phyloP scores from a whole-genome alignment of 2,888 invertebrate genomes.

The Oxyteleia sp. region DNA sequence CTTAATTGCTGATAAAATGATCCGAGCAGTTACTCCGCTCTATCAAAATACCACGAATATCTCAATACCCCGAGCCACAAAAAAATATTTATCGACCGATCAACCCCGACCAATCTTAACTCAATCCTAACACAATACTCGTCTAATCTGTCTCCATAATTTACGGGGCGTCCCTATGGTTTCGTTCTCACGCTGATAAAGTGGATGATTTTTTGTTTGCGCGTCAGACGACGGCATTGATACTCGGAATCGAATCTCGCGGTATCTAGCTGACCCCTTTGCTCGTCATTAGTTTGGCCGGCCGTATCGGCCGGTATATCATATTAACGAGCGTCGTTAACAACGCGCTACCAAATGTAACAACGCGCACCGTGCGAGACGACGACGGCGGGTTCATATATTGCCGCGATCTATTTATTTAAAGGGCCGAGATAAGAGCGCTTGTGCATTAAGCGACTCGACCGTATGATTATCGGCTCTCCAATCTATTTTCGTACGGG shows the following conservation, averaged over 20 bases:
- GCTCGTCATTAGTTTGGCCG: conserved; percentile 76
- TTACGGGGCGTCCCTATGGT: conserved; percentile 20
- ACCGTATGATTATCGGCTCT: conserved; percentile 74
- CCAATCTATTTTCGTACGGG: conserved; percentile 74
- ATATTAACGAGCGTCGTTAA: conserved; percentile 80
- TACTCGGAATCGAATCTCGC: conserved; percentile 62
- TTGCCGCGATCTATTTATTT: conserved; percentile 76
- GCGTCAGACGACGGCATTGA: conserved; percentile 23
- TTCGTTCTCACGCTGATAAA: conserved; percentile 38
- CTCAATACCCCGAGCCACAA: too few species aligned
- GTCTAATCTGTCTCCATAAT: conserved; percentile 29
- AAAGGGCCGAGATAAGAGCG: conserved; percentile 76
- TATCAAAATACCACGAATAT: too few species aligned
- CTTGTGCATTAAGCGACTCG: conserved; percentile 73
- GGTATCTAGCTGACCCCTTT: conserved; percentile 58
- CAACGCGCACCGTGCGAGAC: conserved; percentile 45
- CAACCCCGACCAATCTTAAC: too few species aligned
- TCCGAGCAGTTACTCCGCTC: too few species aligned
- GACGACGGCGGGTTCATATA: conserved; percentile 50
- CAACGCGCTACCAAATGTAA: conserved; percentile 76
- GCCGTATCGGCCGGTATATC: conserved; percentile 78
- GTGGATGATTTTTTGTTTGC: conserved; percentile 24
- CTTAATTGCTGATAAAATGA: too few species aligned
- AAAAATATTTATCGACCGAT: too few species aligned
- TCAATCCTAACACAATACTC: too few species aligned